Conservation (phyloP, 2,888 invertebrate genomes). For the Machimus rusticus region DNA sequence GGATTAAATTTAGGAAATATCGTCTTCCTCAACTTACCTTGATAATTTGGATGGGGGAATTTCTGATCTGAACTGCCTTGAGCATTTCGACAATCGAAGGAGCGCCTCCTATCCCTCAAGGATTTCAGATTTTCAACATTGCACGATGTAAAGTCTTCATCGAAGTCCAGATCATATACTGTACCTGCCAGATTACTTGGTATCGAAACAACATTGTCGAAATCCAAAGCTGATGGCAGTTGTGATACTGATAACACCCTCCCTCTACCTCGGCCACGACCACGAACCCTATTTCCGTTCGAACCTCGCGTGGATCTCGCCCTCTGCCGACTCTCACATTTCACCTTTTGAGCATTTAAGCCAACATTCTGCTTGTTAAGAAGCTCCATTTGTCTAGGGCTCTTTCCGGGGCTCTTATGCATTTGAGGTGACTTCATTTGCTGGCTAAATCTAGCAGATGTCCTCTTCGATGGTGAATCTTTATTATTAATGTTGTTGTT, state of each 20-base stretch:
- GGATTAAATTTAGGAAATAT: constrained; percentile 52
- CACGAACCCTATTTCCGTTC: constrained; percentile 58
- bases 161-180: constrained; percentile 85
- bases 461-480: constrained; percentile 58
- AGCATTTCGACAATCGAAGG: constrained; percentile 69
- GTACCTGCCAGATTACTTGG: constrained; percentile 84
- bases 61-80: constrained; percentile 47
- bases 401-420: constrained; percentile 74
- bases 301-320: constrained; percentile 56
- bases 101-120: constrained; percentile 80
- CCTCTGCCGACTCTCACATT: constrained; percentile 53
- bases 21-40: constrained; percentile 48
- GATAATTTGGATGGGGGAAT: constrained; percentile 55
- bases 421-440: constrained; percentile 68
- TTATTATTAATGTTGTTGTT: constrained; percentile 46
- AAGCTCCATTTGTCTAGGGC: constrained; percentile 70
- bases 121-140: constrained; percentile 80
- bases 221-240: constrained; percentile 62
- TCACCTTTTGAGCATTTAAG: constrained; percentile 15
- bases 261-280: constrained; percentile 59
- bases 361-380: constrained; percentile 52
- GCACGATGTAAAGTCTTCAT: constrained; percentile 82
- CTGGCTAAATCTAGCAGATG: constrained; percentile 54
- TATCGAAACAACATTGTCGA: constrained; percentile 68
- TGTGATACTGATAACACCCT: constrained; percentile 51